Conservation (phyloP, 2,113 vertebrate species). For the Dromiciops gliroides region DNA sequence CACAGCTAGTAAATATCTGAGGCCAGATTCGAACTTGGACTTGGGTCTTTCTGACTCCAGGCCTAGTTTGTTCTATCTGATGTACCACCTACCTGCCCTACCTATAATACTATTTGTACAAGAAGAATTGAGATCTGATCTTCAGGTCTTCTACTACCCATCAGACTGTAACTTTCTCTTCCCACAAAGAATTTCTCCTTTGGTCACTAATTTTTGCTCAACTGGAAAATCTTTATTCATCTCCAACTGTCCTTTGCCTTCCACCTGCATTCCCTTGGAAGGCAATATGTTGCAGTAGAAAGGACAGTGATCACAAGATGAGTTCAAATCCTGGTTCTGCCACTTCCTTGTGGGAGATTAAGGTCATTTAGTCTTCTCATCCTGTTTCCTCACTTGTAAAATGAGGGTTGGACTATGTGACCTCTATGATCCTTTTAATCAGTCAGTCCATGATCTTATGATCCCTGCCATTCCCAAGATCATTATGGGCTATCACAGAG, state of each 20-base stretch:
- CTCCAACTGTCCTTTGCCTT: conserved; percentile 38
- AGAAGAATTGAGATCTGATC: neutral
- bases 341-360: neutral
- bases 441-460: neutral
- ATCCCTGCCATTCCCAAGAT: conserved; percentile 1
- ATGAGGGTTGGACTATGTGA: neutral
- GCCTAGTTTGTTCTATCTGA: neutral
- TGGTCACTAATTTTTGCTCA: conserved; percentile 8
- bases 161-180: neutral
- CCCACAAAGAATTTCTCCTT: neutral
- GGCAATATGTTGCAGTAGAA: neutral
- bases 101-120: neutral
- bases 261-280: neutral
- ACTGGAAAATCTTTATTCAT: neutral
- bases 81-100: neutral
- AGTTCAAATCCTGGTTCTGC: neutral
- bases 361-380: neutral
- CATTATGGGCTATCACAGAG: neutral
- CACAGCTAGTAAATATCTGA: neutral
- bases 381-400: neutral
- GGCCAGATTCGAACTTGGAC: neutral
- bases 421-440: neutral
- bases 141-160: neutral
- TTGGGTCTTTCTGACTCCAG: neutral
- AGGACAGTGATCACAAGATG: neutral